These are phyloP conservation scores for Bradysia coprophila DNA, from an alignment of 1,140 invertebrate genomes.

Conservation along the genomic window DNA sequence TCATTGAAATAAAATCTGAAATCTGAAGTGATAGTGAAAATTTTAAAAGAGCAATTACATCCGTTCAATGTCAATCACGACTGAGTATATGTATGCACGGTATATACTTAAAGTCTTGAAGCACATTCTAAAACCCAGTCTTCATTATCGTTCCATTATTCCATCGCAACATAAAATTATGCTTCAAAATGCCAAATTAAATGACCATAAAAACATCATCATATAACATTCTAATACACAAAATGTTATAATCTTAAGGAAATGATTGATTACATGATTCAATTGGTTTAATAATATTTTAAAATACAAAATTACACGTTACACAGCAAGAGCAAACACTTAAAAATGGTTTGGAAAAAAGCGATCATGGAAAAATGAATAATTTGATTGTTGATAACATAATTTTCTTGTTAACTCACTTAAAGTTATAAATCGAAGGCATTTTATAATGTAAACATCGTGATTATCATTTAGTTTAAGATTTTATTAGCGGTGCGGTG, in stretches of 20 bases:
- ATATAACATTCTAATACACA: no score
- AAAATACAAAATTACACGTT: neutral
- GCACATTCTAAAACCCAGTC: no score
- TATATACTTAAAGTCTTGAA: no score
- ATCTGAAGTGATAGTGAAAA: no score
- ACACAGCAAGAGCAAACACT: neutral
- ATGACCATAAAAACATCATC: neutral
- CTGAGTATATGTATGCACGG: no score
- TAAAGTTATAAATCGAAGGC: no score
- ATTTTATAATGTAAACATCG: neutral
- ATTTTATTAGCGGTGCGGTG: no score
- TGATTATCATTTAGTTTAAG: neutral
- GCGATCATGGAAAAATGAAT: neutral
- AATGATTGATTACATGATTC: neutral
- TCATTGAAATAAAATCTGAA: no score
- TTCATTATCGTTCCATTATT: no score
- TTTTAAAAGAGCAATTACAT: no score
- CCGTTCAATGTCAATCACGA: no score
- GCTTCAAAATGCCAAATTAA: neutral
- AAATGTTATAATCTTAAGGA: neutral
- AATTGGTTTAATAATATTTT: neutral
- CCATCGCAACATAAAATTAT: neutral
- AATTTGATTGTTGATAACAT: neutral
- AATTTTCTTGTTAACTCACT: neutral
- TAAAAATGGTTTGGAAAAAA: neutral